Evolutionary conservation across 2,113 vertebrate species (phyloP), one percentile per base, ranked within the genome.

Genomic region (Ia io): DNA sequence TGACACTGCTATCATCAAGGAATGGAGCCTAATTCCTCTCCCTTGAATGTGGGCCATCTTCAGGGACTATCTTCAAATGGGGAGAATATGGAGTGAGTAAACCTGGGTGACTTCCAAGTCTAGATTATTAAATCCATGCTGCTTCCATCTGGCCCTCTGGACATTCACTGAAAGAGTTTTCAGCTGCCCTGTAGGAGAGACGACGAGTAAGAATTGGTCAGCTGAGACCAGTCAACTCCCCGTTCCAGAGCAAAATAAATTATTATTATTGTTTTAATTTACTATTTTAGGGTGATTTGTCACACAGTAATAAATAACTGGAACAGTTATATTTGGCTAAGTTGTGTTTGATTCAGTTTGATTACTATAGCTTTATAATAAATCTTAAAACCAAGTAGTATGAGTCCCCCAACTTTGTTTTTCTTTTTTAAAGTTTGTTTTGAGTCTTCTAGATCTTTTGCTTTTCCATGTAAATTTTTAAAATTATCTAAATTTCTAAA

Each of bases 371-470:
- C 14, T 85, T 85, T 80, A 32, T 40, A 84, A 42, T 53, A 87
- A 79, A 35, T 79, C 49, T 91, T 70, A 47, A 86, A 25, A 32
- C 51, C 73, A 94, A 42, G 16, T 20, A 49, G 47, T 32, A 30
- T 61, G n/a, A 85, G 13, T 47, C n/a, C 12, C 17, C 25, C 11
- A 90, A 70, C 4, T 80, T 74, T 44, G 18, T 89, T 37, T 40
- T 71, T 47, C 35, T 67, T 92, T 88, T 88, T 82, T 76, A 28
- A 85, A 23, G 44, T 78, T 73, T 30, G 53, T 91, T 89, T 92
- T 77, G 35, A 49, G 10, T 40, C 51, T 71, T 92, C 22, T 82
- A 92, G 67, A 61, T 35, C 30, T 90, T 96, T 95, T 73, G 12
- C 40, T 89, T 94, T 85, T 74, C 32, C 4, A 73, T 40, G 59